Percentiles rank a stretch among this genome's conserved stretches.
phyloP scores from a whole-genome alignment of 64 coral and sea anemone genomes.

The Montipora efflorescens region DNA sequence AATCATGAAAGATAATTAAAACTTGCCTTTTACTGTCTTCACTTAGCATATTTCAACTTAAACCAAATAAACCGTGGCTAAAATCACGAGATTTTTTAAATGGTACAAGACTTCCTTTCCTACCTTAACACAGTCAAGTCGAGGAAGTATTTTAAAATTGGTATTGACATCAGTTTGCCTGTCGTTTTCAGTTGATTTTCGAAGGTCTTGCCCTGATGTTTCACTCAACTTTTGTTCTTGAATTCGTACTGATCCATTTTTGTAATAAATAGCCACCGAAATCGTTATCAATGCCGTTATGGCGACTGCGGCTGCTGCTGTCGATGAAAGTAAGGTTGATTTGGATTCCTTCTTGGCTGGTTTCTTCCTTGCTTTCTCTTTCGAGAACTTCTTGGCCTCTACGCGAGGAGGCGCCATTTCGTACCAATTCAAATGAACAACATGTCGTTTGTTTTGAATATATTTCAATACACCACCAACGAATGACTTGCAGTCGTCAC shows the following conservation, averaged over 20 bases:
- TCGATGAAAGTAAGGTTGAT: slow-evolving; percentile 3
- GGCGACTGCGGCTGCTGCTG: slow-evolving; percentile 2
- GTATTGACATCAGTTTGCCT: background rate
- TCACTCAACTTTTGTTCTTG: background rate
- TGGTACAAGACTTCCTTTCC: no score
- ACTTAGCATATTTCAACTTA: no score
- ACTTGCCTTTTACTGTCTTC: no score
- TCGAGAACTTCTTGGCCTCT: background rate
- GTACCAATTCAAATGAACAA: background rate
- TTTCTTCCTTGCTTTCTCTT: slow-evolving; percentile 54
- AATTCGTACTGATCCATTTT: slow-evolving; percentile 19
- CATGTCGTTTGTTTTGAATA: background rate
- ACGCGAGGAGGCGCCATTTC: slow-evolving; percentile 22
- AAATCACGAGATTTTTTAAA: no score
- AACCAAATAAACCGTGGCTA: no score
- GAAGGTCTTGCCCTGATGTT: background rate
- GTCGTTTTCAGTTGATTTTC: background rate
- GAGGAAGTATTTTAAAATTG: slow-evolving; percentile 76
- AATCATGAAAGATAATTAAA: no score
- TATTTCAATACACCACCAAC: background rate
- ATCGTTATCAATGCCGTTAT: slow-evolving; percentile 50
- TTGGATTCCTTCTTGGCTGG: slow-evolving; percentile 12
- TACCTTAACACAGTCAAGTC: slow-evolving; percentile 85
- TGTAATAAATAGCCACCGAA: slow-evolving; percentile 56
- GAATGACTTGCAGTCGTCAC: background rate